A percentile compares a stretch with the other conserved stretches of the same genome.
Conservation (phyloP, 2,113 vertebrate species). For the Phalacrocorax brasilianus region DNA sequence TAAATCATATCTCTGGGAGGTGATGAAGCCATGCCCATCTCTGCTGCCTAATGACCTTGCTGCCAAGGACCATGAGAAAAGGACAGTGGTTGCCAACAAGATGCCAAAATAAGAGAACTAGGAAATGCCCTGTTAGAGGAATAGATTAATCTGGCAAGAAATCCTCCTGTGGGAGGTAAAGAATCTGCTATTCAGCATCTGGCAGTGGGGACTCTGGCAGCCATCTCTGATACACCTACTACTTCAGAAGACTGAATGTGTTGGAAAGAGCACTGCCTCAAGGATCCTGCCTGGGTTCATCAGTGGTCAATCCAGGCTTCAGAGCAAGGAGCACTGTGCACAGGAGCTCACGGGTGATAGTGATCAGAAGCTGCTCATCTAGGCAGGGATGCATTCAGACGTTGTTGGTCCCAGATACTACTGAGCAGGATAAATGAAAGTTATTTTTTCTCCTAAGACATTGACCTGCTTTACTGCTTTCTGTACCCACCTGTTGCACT, state of each 20-base stretch:
- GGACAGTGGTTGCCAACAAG: background rate
- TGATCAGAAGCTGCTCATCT: background rate
- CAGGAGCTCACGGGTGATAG: background rate
- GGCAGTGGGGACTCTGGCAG: background rate
- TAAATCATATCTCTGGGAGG: background rate
- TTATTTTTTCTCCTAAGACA: background rate
- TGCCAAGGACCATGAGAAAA: background rate
- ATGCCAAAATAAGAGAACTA: background rate
- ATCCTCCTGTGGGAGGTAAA: background rate
- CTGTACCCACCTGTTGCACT: background rate
- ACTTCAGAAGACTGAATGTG: background rate
- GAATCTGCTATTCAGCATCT: background rate
- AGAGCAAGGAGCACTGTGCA: background rate
- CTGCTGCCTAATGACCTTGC: background rate
- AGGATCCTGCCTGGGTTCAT: background rate
- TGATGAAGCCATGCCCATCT: background rate
- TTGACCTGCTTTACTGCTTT: background rate
- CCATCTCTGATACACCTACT: background rate
- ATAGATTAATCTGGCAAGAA: background rate
- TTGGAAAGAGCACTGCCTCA: background rate
- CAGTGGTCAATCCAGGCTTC: background rate
- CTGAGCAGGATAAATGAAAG: background rate
- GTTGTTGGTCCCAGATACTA: background rate
- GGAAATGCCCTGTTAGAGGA: background rate
- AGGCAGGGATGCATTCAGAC: background rate